A percentile compares a stretch with the other conserved stretches of the same genome.
phyloP scores from a whole-genome alignment of 2,113 vertebrate species.

The Corythornis cristatus region DNA sequence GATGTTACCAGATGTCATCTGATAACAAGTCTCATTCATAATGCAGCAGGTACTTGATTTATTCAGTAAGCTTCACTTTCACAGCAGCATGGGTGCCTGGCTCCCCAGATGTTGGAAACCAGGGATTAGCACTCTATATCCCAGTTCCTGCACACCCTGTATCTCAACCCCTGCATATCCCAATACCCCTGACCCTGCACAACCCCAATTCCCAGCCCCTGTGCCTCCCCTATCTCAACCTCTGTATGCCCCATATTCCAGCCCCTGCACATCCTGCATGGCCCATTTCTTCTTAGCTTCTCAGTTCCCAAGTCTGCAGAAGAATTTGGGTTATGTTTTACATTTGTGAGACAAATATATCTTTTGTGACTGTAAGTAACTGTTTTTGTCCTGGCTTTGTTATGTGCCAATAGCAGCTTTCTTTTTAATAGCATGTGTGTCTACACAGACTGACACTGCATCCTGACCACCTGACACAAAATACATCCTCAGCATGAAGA shows the following conservation, averaged over 20 bases:
- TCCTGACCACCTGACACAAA: conserved; percentile 18
- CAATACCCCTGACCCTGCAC: background rate
- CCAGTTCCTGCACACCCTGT: background rate
- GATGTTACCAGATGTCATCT: background rate
- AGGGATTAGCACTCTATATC: background rate
- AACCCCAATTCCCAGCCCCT: background rate
- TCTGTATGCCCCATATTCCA: background rate
- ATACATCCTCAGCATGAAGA: background rate
- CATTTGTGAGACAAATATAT: background rate
- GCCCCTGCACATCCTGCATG: background rate
- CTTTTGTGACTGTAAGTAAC: background rate
- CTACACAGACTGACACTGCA: background rate
- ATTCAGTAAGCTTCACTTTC: background rate
- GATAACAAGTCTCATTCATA: background rate
- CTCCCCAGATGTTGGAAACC: rapidly evolving
- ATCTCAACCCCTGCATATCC: background rate
- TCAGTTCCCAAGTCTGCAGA: rapidly evolving
- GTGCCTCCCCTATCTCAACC: background rate
- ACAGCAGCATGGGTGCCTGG: background rate
- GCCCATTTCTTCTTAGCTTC: background rate
- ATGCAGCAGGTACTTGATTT: background rate
- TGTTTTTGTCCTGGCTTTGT: background rate
- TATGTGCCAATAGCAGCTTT: background rate
- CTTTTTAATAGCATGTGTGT: background rate
- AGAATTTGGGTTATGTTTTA: background rate